Evolutionary conservation across 2,113 vertebrate species (phyloP), one percentile per base, ranked within the genome.

Genomic region (Callipepla californica): DNA sequence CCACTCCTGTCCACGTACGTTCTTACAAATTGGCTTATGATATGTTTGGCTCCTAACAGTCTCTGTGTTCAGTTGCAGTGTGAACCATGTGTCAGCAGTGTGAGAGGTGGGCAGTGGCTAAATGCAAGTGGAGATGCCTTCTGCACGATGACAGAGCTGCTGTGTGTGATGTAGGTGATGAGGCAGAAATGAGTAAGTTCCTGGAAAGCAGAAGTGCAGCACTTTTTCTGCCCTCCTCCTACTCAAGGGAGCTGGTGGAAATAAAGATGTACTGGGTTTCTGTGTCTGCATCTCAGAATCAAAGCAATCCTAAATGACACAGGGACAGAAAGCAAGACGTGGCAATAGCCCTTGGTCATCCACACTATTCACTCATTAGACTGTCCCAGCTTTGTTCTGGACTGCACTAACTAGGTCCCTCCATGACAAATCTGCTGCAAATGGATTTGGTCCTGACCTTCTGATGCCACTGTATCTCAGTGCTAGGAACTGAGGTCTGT

Each of bases 371-470:
- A 34, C 22, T 70, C 65, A 21, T 7, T 45, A 53, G 6, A 21
- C 6, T 44, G n/a, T 11, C n/a, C 34, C 13, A 6, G 44, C 13
- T 73, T 61, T 17, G 9, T 58, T 83, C 18, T 45, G 58, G 57
- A 38, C 25, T 0, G 0, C 2, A 3, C 59, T 62, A 21, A 42
- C 30, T 1, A 42, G 30, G 36, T 70, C 2, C 36, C 36, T 77
- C 30, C 23, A 25, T 65, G 32, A 72, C 7, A 87, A 83, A 62
- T 1, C 8, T 8, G 25, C 30, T 30, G 73, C 6, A 13, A 32
- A 45, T 2, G 30, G 50, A 62, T 18, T 30, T 62, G 61, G 80
- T 7, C 30, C 40, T 68, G 44, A 48, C 42, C 17, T 50, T 55
- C 22, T 17, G 25, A 22, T 76, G 57, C 18, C 30, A 38, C 6